phyloP scores from a whole-genome alignment of 2,797 vertebrate species.

The Thunnus albacares region DNA sequence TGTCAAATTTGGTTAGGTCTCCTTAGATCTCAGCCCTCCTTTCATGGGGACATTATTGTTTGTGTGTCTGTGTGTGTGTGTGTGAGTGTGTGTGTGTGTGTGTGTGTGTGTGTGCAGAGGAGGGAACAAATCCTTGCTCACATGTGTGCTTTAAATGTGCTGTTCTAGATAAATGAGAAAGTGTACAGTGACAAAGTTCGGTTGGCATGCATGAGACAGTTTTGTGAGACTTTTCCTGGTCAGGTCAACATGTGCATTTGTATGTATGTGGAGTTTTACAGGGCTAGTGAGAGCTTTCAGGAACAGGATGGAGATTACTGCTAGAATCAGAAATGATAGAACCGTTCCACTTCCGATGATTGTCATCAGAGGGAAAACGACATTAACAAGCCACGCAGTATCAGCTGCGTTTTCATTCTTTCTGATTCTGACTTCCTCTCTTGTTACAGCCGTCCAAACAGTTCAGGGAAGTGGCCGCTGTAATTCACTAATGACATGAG shows the following conservation, averaged over 20 bases:
- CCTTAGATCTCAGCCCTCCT: conserved; percentile 78
- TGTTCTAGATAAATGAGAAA: conserved; percentile 30
- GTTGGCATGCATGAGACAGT: conserved; percentile 8
- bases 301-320: conserved; percentile 59
- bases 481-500: conserved; percentile 75
- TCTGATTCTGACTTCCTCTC: conserved; percentile 71
- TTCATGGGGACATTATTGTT: conserved; percentile 79
- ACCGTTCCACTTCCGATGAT: conserved; percentile 70
- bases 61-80: conserved; percentile 30
- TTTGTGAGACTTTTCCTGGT: conserved; percentile 3
- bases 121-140: conserved; percentile 27
- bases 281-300: conserved; percentile 47
- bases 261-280: conserved; percentile 57
- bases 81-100: conserved; percentile 27
- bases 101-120: conserved; percentile 14
- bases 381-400: conserved; percentile 64
- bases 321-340: conserved; percentile 70
- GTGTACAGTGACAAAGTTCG: background rate
- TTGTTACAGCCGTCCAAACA: conserved; percentile 73
- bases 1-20: conserved; percentile 87
- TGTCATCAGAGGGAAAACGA: conserved; percentile 67
- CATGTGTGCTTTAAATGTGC: conserved; percentile 27
- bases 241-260: conserved; percentile 46
- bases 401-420: conserved; percentile 67
- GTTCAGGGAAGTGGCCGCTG: conserved; percentile 74